Evolutionary conservation across 2,797 vertebrate genomes (phyloP).

Genomic region (Poecilia picta): DNA sequence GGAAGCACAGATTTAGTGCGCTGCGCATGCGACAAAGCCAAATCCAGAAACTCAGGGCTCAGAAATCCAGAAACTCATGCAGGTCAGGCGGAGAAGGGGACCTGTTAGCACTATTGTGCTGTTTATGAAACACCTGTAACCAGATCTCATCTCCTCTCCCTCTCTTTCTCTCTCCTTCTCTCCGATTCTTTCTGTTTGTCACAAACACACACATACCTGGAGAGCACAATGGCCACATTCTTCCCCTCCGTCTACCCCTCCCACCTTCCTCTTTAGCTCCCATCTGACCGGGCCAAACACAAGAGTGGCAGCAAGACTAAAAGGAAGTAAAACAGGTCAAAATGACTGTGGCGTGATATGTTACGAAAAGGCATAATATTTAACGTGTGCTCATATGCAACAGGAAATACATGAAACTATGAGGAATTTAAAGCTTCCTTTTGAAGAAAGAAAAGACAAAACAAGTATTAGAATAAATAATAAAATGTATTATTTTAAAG

Average conservation of each 20-base stretch:
- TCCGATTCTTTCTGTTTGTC: slow-evolving; percentile 63
- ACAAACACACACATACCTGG: slow-evolving; percentile 80
- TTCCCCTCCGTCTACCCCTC: slow-evolving; percentile 56
- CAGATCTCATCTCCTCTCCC: slow-evolving; percentile 67
- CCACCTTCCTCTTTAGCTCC: slow-evolving; percentile 48
- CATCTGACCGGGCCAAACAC: slow-evolving; percentile 38
- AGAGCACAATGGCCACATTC: slow-evolving; percentile 82
- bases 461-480: not conserved
- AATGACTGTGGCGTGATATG: slow-evolving; percentile 3
- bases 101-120: slow-evolving; percentile 74
- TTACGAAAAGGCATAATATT: not conserved
- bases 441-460: not conserved
- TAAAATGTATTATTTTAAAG: too few species aligned
- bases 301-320: slow-evolving; percentile 15
- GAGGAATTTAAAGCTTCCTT: not conserved
- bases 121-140: slow-evolving; percentile 81
- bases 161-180: slow-evolving; percentile 23
- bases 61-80: slow-evolving; percentile 39
- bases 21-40: slow-evolving; percentile 52
- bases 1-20: slow-evolving; percentile 57
- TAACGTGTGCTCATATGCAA: not conserved
- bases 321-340: slow-evolving; percentile 30
- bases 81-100: slow-evolving; percentile 34
- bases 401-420: not conserved
- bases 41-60: slow-evolving; percentile 45